Base-by-base conservation (phyloP, 53 echinoderm and acorn worm species). In the Temnopleurus reevesii region DNA sequence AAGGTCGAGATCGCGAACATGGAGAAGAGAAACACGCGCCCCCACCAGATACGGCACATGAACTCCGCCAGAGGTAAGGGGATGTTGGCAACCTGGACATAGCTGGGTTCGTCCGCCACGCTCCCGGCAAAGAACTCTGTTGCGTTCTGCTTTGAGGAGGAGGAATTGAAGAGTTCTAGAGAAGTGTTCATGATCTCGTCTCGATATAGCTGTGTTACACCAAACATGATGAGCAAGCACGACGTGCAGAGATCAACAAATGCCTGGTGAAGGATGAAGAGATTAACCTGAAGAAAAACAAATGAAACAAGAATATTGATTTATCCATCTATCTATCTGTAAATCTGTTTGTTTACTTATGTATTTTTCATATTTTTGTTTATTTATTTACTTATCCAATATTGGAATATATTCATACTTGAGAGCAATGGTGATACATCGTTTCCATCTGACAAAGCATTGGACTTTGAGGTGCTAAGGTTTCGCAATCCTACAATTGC, bases 1-100 rank as follows among this genome's bases (percentile, higher is more conserved):
- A 88, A 96, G 23, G 97, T 93, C 26, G 97, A 96, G 10, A 95
- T 93, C n/a, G 91, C 95, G 59, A 96, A 96, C 54, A 91, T 93
- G 46, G 92, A 86, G 76, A 93, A 96, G 35, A 96, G 89, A 34
- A 92, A 84, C n/a, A 96, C 95, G 7, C 96, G 90, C 4, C 91
- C 86, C 93, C 93, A 94, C 96, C 96, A 96, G 28, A 96, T 77
- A 6, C 93, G 89, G 85, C 96, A 96, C 66, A 96, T 85, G 77
- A 95, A 93, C 63, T 95, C 89, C 8, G 92, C 94, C 2, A 84
- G 29, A 10, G 86, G 43, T 29, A 64, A 26, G 61, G 88, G 35
- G 49, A 66, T 49, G 34, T 87, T 49, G 21, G 54, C 71, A 2
- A 66, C 51, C 29, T 91, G 81, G 4, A 30, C 56, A 0, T 64